Conservation (phyloP, 2,113 vertebrate species). For the Crypturellus undulatus region DNA sequence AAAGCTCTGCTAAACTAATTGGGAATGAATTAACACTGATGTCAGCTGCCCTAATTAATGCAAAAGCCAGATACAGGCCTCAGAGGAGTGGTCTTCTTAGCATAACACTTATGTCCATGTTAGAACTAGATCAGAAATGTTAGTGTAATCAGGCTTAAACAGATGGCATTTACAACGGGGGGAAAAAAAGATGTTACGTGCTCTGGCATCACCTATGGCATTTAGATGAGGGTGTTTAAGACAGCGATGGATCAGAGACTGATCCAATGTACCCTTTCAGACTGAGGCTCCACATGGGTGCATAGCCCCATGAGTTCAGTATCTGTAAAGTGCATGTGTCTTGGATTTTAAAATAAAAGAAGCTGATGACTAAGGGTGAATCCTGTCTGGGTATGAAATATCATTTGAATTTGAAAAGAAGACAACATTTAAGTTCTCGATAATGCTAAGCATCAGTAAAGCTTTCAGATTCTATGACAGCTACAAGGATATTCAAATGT, state of each 20-base stretch:
- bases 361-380: slow-evolving; percentile 16
- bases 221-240: background rate
- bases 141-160: background rate
- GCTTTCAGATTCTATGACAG: slow-evolving; percentile 45
- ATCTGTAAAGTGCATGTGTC: background rate
- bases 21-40: background rate
- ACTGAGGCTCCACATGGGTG: background rate
- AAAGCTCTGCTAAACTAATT: background rate
- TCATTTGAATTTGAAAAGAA: slow-evolving; percentile 43
- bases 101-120: background rate
- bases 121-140: background rate
- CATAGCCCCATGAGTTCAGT: background rate
- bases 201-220: background rate
- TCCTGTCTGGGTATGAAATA: background rate
- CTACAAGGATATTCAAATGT: slow-evolving; percentile 50
- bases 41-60: background rate
- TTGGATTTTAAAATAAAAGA: slow-evolving; percentile 35
- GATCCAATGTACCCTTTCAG: background rate
- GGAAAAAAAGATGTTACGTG: background rate
- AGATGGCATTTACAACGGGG: background rate
- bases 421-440: slow-evolving; percentile 53
- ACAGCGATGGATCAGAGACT: background rate
- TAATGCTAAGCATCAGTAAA: slow-evolving; percentile 20
- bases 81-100: background rate
- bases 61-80: background rate